Base-by-base conservation (phyloP, 2,888 invertebrate species). In the Acheta domesticus region DNA sequence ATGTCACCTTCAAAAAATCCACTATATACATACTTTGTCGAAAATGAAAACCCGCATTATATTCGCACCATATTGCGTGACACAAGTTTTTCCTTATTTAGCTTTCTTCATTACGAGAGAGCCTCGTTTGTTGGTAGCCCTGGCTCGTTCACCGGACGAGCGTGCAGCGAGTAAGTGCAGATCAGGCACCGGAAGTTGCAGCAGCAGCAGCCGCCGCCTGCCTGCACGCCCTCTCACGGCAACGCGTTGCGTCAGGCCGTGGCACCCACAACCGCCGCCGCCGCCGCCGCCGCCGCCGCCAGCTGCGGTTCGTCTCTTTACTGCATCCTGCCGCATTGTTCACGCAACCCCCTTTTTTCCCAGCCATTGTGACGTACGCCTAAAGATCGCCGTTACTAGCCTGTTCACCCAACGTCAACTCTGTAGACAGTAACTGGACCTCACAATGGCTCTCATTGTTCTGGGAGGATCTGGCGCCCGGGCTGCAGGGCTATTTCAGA, bases 311-410 rank as follows among this genome's bases (percentile, higher is more conserved):
- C n/a, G 16, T 19, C 62, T 62, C 62, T 62, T 62, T 62, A 62
- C 62, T 62, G n/a, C 62, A 62, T 62, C 62, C 62, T 62, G 62
- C 62, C n/a, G 16, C 62, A 62, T 62, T 62, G 62, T 62, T 62
- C 62, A 62, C n/a, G 62, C 62, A 62, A 62, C 8, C 62, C 62
- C n/a, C 5, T 8, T 36, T 36, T 36, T 62, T 62, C 62, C 62
- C 62, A 62, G n/a, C 62, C 62, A 62, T 62, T 62, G 62, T 62
- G 62, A 62, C 62, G 14, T 62, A 62, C 62, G 11, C n/a, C 14
- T 62, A 62, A 62, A 62, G 16, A 8, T 62, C 62, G 62, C 62
- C 11, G 62, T 62, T 62, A 62, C 62, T n/a, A 36, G 14, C 62
- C 62, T 11, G 62, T 36, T 36, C 36, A 36, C 62, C 62, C 16